Conservation (phyloP, 2,888 invertebrate genomes). For the Bimastos eiseni region DNA sequence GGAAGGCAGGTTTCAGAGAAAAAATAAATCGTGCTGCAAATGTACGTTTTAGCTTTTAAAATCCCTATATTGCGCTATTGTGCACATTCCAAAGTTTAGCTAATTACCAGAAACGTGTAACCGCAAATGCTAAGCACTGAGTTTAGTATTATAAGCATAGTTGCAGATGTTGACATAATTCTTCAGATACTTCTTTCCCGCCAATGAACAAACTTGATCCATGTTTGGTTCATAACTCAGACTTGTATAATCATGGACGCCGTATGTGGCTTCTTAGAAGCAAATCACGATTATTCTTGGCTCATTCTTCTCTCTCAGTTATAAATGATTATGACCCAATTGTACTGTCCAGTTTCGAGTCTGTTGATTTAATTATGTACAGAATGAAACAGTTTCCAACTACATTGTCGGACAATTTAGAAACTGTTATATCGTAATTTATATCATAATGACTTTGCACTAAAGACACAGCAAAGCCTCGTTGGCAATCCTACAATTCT, state of each 20-base stretch:
- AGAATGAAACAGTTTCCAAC: neutral
- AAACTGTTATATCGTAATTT: too few species aligned
- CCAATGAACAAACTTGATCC: slow-evolving; percentile 13
- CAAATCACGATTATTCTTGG: neutral
- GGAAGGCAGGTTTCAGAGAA: neutral
- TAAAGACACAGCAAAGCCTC: neutral
- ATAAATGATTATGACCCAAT: too few species aligned
- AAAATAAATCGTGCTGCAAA: neutral
- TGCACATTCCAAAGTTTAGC: too few species aligned
- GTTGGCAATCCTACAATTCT: neutral
- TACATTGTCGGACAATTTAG: neutral
- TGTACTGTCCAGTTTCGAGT: neutral
- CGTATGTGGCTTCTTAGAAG: neutral
- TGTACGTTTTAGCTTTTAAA: neutral
- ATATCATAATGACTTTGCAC: neutral
- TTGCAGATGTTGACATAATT: neutral
- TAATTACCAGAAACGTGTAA: neutral
- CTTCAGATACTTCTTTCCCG: neutral
- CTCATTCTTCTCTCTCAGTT: too few species aligned
- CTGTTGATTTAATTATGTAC: neutral
- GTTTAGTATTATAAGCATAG: neutral
- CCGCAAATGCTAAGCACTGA: neutral
- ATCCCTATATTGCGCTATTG: neutral
- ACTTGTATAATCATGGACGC: neutral
- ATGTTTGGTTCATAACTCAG: neutral